phyloP scores from a whole-genome alignment of 2,113 vertebrate genomes.

The Rhinoptilus africanus region DNA sequence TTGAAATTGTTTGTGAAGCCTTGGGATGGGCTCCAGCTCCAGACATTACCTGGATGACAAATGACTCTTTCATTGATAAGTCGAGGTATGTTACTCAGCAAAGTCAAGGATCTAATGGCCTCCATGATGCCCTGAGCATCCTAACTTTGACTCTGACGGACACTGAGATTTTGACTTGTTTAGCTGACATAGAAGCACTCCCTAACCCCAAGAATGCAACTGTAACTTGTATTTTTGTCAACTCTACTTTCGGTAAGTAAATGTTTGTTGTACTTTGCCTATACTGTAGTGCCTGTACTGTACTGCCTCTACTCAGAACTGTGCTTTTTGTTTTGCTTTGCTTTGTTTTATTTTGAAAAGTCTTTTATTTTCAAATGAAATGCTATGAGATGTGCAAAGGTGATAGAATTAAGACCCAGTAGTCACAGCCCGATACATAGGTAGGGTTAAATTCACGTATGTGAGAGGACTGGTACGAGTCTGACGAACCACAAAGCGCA shows the following conservation, averaged over 20 bases:
- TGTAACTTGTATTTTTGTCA: conserved; percentile 72
- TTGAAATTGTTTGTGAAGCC: conserved; percentile 79
- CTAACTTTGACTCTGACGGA: conserved; percentile 70
- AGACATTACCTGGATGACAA: conserved; percentile 77
- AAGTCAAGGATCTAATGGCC: conserved; percentile 40
- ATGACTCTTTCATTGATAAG: conserved; percentile 58
- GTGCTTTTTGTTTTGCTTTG: neutral
- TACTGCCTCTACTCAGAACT: neutral
- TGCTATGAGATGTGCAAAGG: neutral
- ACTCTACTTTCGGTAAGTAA: conserved; percentile 66
- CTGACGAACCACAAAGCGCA: neutral
- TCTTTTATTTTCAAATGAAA: neutral
- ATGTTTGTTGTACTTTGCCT: neutral
- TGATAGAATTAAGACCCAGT: neutral
- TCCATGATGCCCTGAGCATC: conserved; percentile 72
- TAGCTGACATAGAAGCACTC: conserved; percentile 77
- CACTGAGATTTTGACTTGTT: conserved; percentile 77
- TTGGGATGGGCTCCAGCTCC: conserved; percentile 81
- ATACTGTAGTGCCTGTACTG: neutral
- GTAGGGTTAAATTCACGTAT: neutral
- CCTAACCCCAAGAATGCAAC: conserved; percentile 61
- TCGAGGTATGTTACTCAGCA: conserved; percentile 67
- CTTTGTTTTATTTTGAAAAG: neutral
- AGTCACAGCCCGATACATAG: neutral
- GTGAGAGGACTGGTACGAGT: neutral